Evolutionary conservation across 2,888 invertebrate genomes (phyloP).

Genomic region (Synergus gifuensis): DNA sequence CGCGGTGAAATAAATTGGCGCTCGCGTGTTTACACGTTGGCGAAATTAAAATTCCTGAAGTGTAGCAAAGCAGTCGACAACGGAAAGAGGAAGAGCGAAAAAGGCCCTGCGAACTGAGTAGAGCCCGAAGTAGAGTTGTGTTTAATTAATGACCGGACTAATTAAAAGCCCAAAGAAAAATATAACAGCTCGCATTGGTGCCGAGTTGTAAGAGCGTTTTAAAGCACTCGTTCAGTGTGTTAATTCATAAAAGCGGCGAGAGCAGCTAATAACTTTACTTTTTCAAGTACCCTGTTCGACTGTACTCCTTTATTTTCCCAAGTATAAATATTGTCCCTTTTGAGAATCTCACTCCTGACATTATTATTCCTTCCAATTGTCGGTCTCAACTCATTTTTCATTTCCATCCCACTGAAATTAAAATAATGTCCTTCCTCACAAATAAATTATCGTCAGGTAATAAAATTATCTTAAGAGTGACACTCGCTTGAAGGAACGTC

Average conservation of each 20-base stretch:
- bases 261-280: conserved; percentile 23
- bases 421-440: too few species aligned
- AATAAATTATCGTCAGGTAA: too few species aligned
- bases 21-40: conserved; percentile 69
- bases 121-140: conserved; percentile 61
- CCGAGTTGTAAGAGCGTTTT: conserved; percentile 51
- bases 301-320: not conserved
- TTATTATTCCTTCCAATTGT: not conserved
- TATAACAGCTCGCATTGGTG: conserved; percentile 51
- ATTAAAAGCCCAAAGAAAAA: conserved; percentile 69
- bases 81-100: conserved; percentile 44
- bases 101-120: conserved; percentile 20
- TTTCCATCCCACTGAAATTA: not conserved
- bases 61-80: conserved; percentile 62
- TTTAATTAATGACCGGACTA: conserved; percentile 71
- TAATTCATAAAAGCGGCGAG: conserved; percentile 55
- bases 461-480: too few species aligned
- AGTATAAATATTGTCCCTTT: not conserved
- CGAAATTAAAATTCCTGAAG: conserved; percentile 71
- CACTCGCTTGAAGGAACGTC: too few species aligned
- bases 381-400: not conserved
- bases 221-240: conserved; percentile 57
- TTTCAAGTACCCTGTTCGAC: conserved; percentile 22
- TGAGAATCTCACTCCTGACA: not conserved
- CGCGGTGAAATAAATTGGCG: conserved; percentile 69